Evolutionary conservation across 2,797 vertebrate species (phyloP).

Genomic region (Menidia menidia): DNA sequence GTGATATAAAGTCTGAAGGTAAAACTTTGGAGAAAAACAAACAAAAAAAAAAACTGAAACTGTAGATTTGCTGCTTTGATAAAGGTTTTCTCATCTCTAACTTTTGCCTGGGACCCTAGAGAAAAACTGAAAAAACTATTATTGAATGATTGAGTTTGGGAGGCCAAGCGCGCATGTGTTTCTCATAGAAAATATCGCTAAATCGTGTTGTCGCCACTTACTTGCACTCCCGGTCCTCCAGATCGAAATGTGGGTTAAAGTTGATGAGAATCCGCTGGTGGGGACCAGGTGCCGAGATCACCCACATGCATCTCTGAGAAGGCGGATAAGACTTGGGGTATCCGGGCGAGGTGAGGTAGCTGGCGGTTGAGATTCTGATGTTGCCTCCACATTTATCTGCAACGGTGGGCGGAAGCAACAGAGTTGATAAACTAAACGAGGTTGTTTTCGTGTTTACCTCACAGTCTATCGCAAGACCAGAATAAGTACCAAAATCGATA

Average conservation of each 20-base stretch:
- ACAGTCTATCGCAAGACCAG: neutral
- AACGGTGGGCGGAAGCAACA: slow-evolving; percentile 18
- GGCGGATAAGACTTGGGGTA: slow-evolving; percentile 92
- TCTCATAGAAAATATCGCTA: slow-evolving; percentile 1
- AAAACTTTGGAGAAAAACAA: too few relatives aligned
- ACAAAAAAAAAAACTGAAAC: too few relatives aligned
- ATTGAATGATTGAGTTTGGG: too few relatives aligned
- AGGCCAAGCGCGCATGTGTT: slow-evolving; percentile 27
- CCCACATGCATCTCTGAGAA: slow-evolving; percentile 94
- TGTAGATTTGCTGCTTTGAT: too few relatives aligned
- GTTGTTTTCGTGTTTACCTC: neutral
- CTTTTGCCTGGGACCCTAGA: slow-evolving; percentile 3
- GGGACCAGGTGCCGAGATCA: slow-evolving; percentile 93
- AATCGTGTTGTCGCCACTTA: slow-evolving; percentile 78
- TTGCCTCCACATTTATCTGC: slow-evolving; percentile 96
- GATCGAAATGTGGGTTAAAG: slow-evolving; percentile 99
- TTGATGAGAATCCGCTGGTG: slow-evolving; percentile 99
- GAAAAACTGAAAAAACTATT: neutral
- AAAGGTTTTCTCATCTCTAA: too few relatives aligned
- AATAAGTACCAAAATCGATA: neutral
- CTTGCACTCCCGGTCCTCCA: slow-evolving; percentile 99
- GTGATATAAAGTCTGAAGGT: too few relatives aligned
- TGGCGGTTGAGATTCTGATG: slow-evolving; percentile 90
- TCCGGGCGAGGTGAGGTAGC: slow-evolving; percentile 96
- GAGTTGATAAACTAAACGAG: neutral